Base-by-base conservation (phyloP, 2,888 invertebrate species). In the Girardia tigrina region DNA sequence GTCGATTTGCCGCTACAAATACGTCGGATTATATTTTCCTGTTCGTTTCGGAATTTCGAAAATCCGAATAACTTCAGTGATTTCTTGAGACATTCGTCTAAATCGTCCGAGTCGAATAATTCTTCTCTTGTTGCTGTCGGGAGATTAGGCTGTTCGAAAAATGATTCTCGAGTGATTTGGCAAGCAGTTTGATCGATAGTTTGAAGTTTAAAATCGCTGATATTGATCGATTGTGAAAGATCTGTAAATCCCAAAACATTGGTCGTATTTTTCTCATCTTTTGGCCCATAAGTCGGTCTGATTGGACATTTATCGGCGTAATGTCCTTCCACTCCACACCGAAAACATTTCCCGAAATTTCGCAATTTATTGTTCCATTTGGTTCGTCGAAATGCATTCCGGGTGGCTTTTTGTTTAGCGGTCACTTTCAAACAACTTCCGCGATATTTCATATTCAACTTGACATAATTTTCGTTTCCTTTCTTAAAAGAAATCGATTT, bases 1-100 rank as follows among this genome's bases (percentile, higher is more conserved):
- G 93, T 93, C 0, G 94, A 94, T 77, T 80, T 77, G 73, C 84
- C 84, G 78, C 89, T 89, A 4, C 94, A 86, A 79, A 94, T 90
- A 79, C 94, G 87, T 88, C 90, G 90, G 23, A 94, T 87, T 2
- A 92, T 91, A 80, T 88, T 87, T 84, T 92, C 90, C 86, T 95
- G 95, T 0, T 94, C 94, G 29, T 88, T 87, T 70, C 92, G 88
- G 84, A 94, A 95, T 71, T 84, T 83, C 8, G 86, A 83, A 83
- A 91, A 90, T 0, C 93, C 94, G 86, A 94, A 93, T 85, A 88
- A 86, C 77, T 86, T 84, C 71, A 94, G 85, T 0, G 88, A 88
- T 76, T 89, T 86, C 78, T 86, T 86, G 12, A 72, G 20, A 12
- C 75, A 28, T 28, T 28, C 28, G 4, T 73, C 75, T 14, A 72